phyloP scores from a whole-genome alignment of 2,113 vertebrate genomes.

The Onychostruthus taczanowskii region DNA sequence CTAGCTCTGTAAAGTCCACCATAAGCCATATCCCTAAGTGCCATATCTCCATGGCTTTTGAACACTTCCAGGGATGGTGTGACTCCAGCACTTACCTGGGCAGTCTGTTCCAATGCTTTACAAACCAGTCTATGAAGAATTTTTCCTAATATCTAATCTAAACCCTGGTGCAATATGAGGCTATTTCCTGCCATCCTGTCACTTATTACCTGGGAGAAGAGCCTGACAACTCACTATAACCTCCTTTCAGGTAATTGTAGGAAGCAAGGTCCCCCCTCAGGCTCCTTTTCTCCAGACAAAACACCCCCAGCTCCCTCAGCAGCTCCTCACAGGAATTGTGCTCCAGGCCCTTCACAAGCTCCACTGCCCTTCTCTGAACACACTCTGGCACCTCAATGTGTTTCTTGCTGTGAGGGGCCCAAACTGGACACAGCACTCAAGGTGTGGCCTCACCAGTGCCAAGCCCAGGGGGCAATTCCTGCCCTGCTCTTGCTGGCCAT shows the following conservation, averaged over 20 bases:
- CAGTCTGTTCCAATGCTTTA: background rate
- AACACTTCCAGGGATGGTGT: background rate
- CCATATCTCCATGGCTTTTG: background rate
- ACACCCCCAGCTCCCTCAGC: background rate
- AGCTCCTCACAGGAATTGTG: background rate
- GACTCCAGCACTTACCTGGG: background rate
- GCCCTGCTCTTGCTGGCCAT: background rate
- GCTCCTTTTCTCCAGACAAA: background rate
- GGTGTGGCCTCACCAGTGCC: background rate
- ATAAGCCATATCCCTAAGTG: background rate
- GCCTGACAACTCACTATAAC: background rate
- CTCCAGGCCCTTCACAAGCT: background rate
- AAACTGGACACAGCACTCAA: accelerated
- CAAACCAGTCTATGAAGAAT: background rate
- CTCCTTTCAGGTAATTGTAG: background rate
- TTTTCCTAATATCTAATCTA: background rate
- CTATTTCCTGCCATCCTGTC: background rate
- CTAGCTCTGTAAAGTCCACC: background rate
- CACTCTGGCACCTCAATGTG: background rate
- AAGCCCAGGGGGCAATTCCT: background rate
- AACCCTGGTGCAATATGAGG: background rate
- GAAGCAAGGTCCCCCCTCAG: background rate
- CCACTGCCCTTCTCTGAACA: background rate
- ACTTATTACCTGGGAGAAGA: background rate
- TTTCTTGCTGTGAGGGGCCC: background rate